phyloP scores from a whole-genome alignment of 2,113 vertebrate genomes.

The Cheilinus undulatus region DNA sequence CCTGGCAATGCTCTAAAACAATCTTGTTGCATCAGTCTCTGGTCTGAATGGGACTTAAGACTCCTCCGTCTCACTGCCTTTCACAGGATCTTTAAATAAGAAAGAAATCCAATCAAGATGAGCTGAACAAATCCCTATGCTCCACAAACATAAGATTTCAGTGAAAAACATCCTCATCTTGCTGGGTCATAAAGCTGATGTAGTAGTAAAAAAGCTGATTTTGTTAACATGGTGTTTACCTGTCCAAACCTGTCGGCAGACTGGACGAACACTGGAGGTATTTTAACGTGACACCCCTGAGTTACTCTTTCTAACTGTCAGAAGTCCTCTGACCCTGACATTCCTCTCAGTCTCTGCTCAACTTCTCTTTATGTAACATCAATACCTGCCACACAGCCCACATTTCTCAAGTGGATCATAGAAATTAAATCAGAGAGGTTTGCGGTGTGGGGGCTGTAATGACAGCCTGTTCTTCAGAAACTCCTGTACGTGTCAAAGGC shows the following conservation, averaged over 20 bases:
- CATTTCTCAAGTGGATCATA: slow-evolving; percentile 45
- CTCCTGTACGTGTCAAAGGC: slow-evolving; percentile 84
- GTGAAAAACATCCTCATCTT: not conserved
- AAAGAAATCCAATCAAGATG: not conserved
- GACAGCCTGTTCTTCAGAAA: slow-evolving; percentile 77
- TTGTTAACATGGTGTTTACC: not conserved
- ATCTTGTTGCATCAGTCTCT: too few species aligned
- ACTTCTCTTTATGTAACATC: slow-evolving; percentile 21
- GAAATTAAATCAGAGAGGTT: slow-evolving; percentile 46
- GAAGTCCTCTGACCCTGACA: slow-evolving; percentile 20
- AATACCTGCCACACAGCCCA: slow-evolving; percentile 33
- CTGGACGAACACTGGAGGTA: slow-evolving; percentile 30
- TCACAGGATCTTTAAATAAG: too few species aligned
- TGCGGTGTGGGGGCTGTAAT: slow-evolving; percentile 47
- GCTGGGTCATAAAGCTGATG: not conserved
- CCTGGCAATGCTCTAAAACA: too few species aligned
- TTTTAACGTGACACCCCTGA: slow-evolving; percentile 31
- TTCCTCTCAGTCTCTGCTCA: slow-evolving; percentile 39
- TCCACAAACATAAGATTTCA: too few species aligned
- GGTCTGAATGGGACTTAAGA: too few species aligned
- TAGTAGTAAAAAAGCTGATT: slow-evolving; percentile 21
- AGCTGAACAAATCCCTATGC: not conserved
- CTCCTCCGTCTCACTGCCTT: too few species aligned
- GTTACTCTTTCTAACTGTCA: slow-evolving; percentile 16
- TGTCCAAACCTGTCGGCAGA: slow-evolving; percentile 52